Percentiles rank a stretch among this genome's conserved stretches.
These are phyloP conservation scores for Rhinopomastus cyanomelas DNA, from an alignment of 2,113 vertebrate genomes.

Conservation along the genomic window DNA sequence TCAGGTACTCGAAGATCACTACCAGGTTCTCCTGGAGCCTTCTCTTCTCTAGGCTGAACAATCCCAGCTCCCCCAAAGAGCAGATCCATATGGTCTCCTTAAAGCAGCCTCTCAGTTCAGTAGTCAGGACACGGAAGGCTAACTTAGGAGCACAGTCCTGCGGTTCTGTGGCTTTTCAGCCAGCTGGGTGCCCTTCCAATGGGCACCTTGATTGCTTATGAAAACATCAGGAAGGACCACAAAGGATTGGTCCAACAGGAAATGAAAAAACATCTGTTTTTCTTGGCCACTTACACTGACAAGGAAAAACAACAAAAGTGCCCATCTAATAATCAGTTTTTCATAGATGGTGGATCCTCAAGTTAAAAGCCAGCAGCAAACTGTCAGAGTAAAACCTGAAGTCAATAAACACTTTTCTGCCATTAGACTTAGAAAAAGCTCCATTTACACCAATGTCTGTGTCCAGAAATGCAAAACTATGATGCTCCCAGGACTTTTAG, in stretches of 20 bases:
- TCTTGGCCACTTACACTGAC: background rate
- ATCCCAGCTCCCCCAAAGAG: too few relatives aligned
- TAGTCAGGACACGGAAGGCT: background rate
- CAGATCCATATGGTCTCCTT: background rate
- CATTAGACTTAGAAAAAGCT: background rate
- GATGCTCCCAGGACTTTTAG: background rate
- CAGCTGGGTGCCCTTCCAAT: background rate
- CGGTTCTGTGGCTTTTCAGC: too few relatives aligned
- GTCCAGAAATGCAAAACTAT: background rate
- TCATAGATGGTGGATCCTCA: background rate
- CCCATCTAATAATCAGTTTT: background rate
- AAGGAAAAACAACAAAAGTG: background rate
- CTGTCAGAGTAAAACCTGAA: background rate
- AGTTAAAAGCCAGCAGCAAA: background rate
- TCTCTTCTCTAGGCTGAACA: too few relatives aligned
- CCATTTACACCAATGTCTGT: background rate
- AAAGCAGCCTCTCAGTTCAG: background rate
- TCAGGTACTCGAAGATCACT: too few relatives aligned
- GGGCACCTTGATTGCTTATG: background rate
- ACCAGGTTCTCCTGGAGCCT: too few relatives aligned
- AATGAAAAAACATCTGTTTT: background rate
- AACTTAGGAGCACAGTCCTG: too few relatives aligned
- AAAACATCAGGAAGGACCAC: background rate
- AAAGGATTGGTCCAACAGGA: background rate
- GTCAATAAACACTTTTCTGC: background rate